Percentiles rank a stretch among this genome's conserved stretches.
phyloP scores from a whole-genome alignment of 2,113 vertebrate genomes.

The Pontoporia blainvillei region DNA sequence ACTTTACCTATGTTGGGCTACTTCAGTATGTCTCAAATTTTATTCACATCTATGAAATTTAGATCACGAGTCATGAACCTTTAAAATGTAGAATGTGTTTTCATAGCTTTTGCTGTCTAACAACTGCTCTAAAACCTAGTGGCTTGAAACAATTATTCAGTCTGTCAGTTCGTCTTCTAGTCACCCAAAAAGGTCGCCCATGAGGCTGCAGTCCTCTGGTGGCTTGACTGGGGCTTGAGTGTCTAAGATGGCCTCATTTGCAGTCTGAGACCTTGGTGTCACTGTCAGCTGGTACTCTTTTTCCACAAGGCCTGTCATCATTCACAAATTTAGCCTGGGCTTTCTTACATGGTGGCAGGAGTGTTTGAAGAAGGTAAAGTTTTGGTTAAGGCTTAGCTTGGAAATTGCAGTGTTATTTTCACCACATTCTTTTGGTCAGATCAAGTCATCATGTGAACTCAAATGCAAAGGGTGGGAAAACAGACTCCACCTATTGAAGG shows the following conservation, averaged over 20 bases:
- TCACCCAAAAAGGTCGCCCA: not conserved
- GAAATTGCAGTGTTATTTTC: not conserved
- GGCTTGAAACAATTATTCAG: not conserved
- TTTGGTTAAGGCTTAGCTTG: not conserved
- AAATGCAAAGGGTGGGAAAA: not conserved
- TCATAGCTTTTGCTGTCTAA: not conserved
- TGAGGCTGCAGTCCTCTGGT: not conserved
- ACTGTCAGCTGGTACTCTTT: not conserved
- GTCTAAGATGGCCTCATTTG: not conserved
- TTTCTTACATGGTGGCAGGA: not conserved
- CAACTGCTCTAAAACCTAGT: not conserved
- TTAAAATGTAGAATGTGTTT: not conserved
- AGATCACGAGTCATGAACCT: not conserved
- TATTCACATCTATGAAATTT: conserved; percentile 1
- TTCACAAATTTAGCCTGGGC: not conserved
- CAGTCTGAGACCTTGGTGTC: not conserved
- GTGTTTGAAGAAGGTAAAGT: not conserved
- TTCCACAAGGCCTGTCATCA: not conserved
- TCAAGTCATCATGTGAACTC: not conserved
- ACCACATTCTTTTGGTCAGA: not conserved
- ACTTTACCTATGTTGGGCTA: not conserved
- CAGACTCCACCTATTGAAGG: not conserved
- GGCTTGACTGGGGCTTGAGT: not conserved
- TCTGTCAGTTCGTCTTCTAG: not conserved
- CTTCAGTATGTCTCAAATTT: not conserved